These are phyloP conservation scores for Radopholus similis DNA, from an alignment of 1,140 invertebrate genomes.

Conservation along the genomic window DNA sequence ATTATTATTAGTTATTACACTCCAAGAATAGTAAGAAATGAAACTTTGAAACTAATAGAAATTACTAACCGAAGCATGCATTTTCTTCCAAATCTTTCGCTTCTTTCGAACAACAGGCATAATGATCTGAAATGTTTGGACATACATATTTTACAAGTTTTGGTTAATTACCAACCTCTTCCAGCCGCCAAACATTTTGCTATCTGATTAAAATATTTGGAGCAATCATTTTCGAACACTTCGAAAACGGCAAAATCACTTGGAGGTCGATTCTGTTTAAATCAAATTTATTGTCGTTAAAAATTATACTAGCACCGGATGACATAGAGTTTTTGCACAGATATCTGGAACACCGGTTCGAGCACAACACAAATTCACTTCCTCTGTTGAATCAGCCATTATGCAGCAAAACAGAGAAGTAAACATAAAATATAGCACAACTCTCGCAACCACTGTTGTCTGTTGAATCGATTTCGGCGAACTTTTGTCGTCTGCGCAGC, in stretches of 20 bases:
- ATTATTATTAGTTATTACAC: too few species aligned
- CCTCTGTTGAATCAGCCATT: too few species aligned
- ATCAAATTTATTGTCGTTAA: not conserved
- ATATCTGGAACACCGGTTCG: not conserved
- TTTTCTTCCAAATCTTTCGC: slow-evolving; percentile 19
- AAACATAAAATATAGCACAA: too few species aligned
- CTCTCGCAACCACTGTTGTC: too few species aligned
- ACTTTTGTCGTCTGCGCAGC: too few species aligned
- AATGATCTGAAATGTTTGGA: too few species aligned
- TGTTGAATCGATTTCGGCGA: too few species aligned
- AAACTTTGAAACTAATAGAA: not conserved
- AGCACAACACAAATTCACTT: too few species aligned
- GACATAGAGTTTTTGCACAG: not conserved
- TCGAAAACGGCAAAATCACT: slow-evolving; percentile 22
- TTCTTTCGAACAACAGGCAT: slow-evolving; percentile 1
- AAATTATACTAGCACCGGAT: not conserved
- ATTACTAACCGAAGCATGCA: slow-evolving; percentile 8
- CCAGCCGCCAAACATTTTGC: slow-evolving; percentile 15
- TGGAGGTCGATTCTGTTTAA: not conserved
- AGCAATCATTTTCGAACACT: slow-evolving; percentile 13
- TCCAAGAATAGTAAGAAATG: not conserved
- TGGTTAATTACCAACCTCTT: too few species aligned
- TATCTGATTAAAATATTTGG: slow-evolving; percentile 4
- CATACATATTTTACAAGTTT: too few species aligned
- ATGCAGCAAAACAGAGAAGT: too few species aligned